Evolutionary conservation across 1,140 invertebrate genomes (phyloP).

Genomic region (Bathynomus jamesi): DNA sequence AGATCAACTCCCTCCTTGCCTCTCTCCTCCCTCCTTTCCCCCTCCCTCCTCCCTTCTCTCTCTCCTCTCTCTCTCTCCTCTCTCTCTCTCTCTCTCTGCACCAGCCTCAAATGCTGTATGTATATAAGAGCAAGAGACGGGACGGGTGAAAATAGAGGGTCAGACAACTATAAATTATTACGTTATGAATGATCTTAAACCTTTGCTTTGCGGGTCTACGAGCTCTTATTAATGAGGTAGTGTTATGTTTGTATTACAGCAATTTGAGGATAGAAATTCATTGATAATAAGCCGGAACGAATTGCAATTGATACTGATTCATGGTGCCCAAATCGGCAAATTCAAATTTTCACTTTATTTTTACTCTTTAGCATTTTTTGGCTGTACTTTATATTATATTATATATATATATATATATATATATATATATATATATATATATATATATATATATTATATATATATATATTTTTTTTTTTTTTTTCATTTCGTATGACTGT

Average conservation of each 20-base stretch:
- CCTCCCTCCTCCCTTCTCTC: background rate
- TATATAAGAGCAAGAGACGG: background rate
- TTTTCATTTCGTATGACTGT: too few species aligned
- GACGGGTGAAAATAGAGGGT: background rate
- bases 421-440: too few species aligned
- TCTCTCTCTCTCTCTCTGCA: background rate
- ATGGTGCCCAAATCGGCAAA: background rate
- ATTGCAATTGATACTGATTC: background rate
- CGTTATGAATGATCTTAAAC: background rate
- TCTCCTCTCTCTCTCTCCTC: background rate
- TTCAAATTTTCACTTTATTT: background rate
- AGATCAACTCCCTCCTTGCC: background rate
- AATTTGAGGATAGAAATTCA: background rate
- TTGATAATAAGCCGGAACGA: background rate
- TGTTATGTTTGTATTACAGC: background rate
- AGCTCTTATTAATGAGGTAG: background rate
- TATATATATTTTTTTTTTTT: too few species aligned
- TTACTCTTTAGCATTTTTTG: too few species aligned
- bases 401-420: too few species aligned
- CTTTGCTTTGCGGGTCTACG: background rate
- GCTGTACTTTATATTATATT: too few species aligned
- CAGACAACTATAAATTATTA: background rate
- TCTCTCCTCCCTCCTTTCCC: background rate
- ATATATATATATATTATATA: too few species aligned
- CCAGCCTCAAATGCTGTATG: background rate